Base-by-base conservation (phyloP, 2,888 invertebrate species). In the Epinotia nisella region DNA sequence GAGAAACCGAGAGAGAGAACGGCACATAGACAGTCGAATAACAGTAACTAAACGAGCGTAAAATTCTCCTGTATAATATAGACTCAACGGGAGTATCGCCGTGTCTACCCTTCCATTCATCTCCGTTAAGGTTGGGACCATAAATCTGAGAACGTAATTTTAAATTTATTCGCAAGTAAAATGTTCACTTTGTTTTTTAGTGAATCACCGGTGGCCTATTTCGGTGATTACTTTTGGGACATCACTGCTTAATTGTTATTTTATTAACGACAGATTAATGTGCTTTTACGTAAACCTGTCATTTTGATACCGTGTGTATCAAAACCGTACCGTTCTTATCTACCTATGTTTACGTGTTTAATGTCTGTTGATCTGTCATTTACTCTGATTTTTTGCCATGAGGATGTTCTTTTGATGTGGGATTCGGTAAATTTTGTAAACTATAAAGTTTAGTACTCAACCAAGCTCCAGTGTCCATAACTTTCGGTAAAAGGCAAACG, bases 111-210 rank as follows among this genome's bases (percentile, higher is more conserved):
- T 35, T 67, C 56, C 39, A 21, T 67, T 61, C 21, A 72, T 72
- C 61, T 61, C 11, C 17, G 35, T 67, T 61, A 67, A 72, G 86
- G 84, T 79, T 82, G 82, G 79, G 78, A 77, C 76, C 84, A 83
- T 91, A 90, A 90, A 90, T 91, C 87, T 87, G 75, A 76, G 78
- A 83, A 85, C 82, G 81, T 88, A 83, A 90, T 90, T 86, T 86
- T 84, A 88, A 89, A 90, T 90, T 89, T 90, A 90, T 90, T 88
- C 86, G 85, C 83, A 86, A 84, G 83, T 87, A 89, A 87, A 88
- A 72, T 89, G 88, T 82, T 83, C 83, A 82, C 84, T 84, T 84
- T 85, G 86, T 89, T 90, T 89, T 89, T 87, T 87, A 87, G 87
- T 82, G 83, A 85, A 85, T 85, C 88, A 85, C 86, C 84, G 78